These are phyloP conservation scores for Agrotis puta DNA, from an alignment of 2,888 invertebrate genomes.

Conservation along the genomic window DNA sequence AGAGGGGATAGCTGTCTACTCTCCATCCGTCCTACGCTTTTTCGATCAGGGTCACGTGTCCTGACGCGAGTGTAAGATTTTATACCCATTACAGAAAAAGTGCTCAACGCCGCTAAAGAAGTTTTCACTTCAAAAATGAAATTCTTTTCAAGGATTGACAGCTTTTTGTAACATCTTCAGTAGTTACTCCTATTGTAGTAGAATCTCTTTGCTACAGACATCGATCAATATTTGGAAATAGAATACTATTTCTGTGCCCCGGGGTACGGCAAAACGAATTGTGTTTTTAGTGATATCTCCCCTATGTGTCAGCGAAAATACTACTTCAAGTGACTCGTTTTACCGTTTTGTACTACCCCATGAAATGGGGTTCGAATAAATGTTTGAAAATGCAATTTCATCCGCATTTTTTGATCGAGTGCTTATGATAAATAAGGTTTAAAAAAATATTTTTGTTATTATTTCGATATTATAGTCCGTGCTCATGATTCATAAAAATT, in stretches of 20 bases:
- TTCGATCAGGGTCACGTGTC: no score
- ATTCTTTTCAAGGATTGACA: not conserved
- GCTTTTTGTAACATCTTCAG: slow-evolving; percentile 12
- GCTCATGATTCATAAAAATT: no score
- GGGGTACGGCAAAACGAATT: slow-evolving; percentile 48
- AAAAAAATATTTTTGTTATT: no score
- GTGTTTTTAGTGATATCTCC: slow-evolving; percentile 56
- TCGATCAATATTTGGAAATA: slow-evolving; percentile 54
- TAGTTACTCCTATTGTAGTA: slow-evolving; percentile 9
- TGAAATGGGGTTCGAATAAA: slow-evolving; percentile 41
- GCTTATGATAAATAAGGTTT: slow-evolving; percentile 9
- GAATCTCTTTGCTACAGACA: slow-evolving; percentile 33
- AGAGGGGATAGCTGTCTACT: no score
- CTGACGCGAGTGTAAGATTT: no score
- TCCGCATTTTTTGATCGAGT: slow-evolving; percentile 27
- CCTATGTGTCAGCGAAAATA: slow-evolving; percentile 58
- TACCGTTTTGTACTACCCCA: slow-evolving; percentile 29
- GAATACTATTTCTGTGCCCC: slow-evolving; percentile 58
- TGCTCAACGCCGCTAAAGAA: no score
- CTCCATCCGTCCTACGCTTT: no score
- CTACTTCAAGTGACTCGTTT: slow-evolving; percentile 24
- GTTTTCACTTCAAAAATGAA: no score
- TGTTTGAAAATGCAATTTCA: slow-evolving; percentile 53
- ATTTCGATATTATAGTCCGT: no score
- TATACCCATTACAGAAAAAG: no score